Base-by-base conservation (phyloP, 2,888 invertebrate genomes). In the Sericinus montela region DNA sequence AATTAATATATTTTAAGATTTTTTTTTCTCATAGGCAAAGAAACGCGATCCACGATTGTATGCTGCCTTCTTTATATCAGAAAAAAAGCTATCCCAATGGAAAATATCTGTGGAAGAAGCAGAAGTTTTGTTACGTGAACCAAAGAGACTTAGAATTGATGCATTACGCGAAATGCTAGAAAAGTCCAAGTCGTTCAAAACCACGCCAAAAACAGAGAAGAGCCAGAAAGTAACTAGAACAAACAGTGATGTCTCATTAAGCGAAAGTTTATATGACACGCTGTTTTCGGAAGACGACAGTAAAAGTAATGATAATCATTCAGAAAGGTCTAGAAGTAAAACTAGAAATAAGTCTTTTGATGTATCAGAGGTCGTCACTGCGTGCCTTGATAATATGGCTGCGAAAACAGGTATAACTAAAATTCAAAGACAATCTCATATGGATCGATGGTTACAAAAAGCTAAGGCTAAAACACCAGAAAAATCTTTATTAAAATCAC, bases 21-120 rank as follows among this genome's bases (percentile, higher is more conserved):
- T 53, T 57, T 56, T 52, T 52, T 41, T 57, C 34, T 80, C 82
- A 40, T 65, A 90, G 90, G 71, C 78, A 25, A 91, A 89, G 69
- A 91, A 90, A 63, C 91, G 84, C 56, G 89, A 91, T 50, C 80
- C 90, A 0, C 89, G 77, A 65, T 71, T 86, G 35, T 86, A 85
- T 55, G 81, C 88, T 29, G 91, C 90, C 5, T 91, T 88, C 59
- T 75, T 85, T 38, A 72, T 92, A 13, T 89, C 90, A n/a, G 85
- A 90, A 34, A 80, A 89, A 55, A 84, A 90, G 55, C 80, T 86
- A 58, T 63, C 80, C 2, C 90, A 91, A 46, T 97, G 97, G 96
- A 86, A 90, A 29, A 80, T 89, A 38, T 95, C 96, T 0, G 91
- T 96, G 0, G 86, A 90, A n/a, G 95, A 96, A 80, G 95, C 95